Evolutionary conservation across 2,888 invertebrate species (phyloP), one percentile per base, ranked within the genome.

Genomic region (Acrobeloides nanus): DNA sequence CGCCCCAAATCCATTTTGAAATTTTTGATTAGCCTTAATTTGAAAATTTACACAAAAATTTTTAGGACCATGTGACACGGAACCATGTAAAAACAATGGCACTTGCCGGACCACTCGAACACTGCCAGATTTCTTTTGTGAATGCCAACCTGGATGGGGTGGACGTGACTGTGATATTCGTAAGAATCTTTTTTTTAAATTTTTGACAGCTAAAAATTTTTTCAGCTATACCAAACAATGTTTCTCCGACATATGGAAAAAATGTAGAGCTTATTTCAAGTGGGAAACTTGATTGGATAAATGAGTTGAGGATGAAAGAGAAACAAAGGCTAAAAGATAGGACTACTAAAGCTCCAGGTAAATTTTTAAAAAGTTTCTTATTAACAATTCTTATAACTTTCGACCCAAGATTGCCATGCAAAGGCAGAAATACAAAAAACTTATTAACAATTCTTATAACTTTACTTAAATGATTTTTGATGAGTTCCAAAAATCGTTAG

Each of bases 261-360:
- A 64, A 66, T 38, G 56, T 67, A 10, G 59, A 65, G 46, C 51
- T 60, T 41, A 54, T 71, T 6, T 72, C 71, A 5, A 59, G 58
- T 32, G 71, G 71, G 6, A 64, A 64, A 40, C 55, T 57, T n/a
- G 68, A 71, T 46, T 71, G 71, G 71, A 62, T 72, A 15, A 62
- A 66, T 25, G 63, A 67, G 42, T 58, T 71, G 60, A 58, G 62
- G 44, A 29, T 38, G 17, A 23, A 46, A n/a, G n/a, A 35, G 3
- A 15, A 35, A 23, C 21, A 35, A 15, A 21, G 24, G 4, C 32
- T 15, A 31, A 15, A 31, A 31, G n/a, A n/a, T n/a, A n/a, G n/a
- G n/a, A n/a, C n/a, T n/a, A n/a, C n/a, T n/a, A n/a, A n/a, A n/a
- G n/a, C n/a, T n/a, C n/a, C n/a, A n/a, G n/a, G n/a, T n/a, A n/a